Evolutionary conservation across 1,140 invertebrate genomes (phyloP).

Genomic region (Drosophila orena): DNA sequence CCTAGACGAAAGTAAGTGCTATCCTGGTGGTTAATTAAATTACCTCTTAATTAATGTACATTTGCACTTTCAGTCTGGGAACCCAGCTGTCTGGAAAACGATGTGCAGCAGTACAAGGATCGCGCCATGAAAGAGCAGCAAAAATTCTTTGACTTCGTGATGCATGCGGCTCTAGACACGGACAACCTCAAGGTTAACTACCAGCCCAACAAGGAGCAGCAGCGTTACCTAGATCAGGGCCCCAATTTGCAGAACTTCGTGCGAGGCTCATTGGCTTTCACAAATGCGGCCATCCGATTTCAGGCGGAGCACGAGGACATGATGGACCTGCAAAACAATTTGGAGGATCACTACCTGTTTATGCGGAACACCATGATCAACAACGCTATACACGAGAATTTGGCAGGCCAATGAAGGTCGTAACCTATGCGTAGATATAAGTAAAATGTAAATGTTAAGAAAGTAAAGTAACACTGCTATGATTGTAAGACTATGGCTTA

Average conservation of each 20-base stretch:
- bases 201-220: constrained; percentile 45
- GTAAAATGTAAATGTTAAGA: not conserved
- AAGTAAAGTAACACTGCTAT: too few relatives aligned
- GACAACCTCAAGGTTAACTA: not conserved
- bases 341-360: constrained; percentile 13
- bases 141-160: constrained; percentile 28
- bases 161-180: not conserved
- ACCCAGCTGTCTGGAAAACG: not conserved
- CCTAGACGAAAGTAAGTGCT: constrained; percentile 36
- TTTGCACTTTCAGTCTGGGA: not conserved
- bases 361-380: not conserved
- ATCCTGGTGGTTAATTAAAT: not conserved
- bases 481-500: not conserved
- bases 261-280: constrained; percentile 44
- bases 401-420: constrained; percentile 1
- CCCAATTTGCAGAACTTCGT: constrained; percentile 61
- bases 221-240: constrained; percentile 40
- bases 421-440: not conserved
- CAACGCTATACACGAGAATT: constrained; percentile 1
- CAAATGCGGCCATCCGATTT: constrained; percentile 35
- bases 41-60: too few relatives aligned
- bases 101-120: constrained; percentile 15
- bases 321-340: constrained; percentile 22
- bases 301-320: constrained; percentile 27
- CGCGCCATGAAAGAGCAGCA: constrained; percentile 9